Evolutionary conservation across 2,113 vertebrate species (phyloP), one percentile per base, ranked within the genome.

Genomic region (Callionymus lyra): DNA sequence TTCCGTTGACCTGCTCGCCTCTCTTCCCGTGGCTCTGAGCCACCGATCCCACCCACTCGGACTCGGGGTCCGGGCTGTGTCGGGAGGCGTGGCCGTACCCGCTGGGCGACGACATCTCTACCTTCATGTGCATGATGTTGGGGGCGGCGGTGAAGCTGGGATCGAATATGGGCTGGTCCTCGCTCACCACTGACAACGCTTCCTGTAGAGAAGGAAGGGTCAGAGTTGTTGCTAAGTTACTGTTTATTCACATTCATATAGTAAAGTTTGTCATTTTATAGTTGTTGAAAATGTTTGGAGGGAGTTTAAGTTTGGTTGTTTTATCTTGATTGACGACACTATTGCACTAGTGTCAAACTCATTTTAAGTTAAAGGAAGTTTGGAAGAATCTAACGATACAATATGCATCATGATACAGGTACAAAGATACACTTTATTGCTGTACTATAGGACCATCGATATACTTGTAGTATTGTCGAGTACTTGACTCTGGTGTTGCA

Each of bases 141-240:
- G 80, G 72, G n/a, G 74, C 62, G 1, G 77, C 10, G 16, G 67
- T n/a, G 63, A 82, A 89, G 21, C 80, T 12, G 3, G 81, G 48
- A 55, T 88, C 86, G 12, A 85, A 89, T 21, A 89, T 82, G 52
- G 85, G 80, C 71, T 86, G 85, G 49, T 88, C 86, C 60, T 88
- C 86, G 54, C 82, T 88, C 64, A 89, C 86, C 62, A 87, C 86
- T 4, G 85, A 84, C 56, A 89, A 75, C 16, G 86, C 87, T 85
- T 89, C 87, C 86, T 89, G 77, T 63, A 11, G 35, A 44, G 59
- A 40, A 65, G 21, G 19, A 67, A 47, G 50, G 12, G 52, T 69
- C 59, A 68, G 50, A 35, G 44, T 46, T 47, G 49, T 9, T 44
- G 21, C 15, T 15, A 34, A 19, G 11, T 6, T 12, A 19, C 17